phyloP scores from a whole-genome alignment of 1,140 invertebrate genomes.

The Hylyphantes graminicola region DNA sequence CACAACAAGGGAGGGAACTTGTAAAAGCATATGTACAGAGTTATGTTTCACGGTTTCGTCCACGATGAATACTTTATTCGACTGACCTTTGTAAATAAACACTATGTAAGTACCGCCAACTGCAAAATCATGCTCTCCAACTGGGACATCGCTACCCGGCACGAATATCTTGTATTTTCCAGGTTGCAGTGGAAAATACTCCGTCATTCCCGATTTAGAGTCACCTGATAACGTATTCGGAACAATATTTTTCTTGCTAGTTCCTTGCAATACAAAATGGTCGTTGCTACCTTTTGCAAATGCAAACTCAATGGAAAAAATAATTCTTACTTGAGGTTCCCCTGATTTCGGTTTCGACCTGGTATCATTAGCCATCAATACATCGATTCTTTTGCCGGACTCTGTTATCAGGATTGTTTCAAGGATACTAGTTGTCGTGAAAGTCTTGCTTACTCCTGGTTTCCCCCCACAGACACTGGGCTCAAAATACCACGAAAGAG shows the following conservation, averaged over 20 bases:
- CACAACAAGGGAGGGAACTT: conserved; percentile 78
- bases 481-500: no score
- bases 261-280: not conserved
- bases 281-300: not conserved
- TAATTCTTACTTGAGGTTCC: not conserved
- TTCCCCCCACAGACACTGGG: no score
- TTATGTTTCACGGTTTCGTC: not conserved
- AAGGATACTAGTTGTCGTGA: no score
- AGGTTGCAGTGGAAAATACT: not conserved
- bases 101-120: not conserved
- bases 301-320: conserved; percentile 4
- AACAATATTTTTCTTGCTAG: not conserved
- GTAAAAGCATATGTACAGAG: not conserved
- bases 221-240: not conserved
- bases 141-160: not conserved
- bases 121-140: not conserved
- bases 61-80: not conserved
- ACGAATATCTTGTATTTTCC: not conserved
- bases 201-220: not conserved
- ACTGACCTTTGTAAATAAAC: not conserved
- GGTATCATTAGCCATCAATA: not conserved
- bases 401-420: not conserved
- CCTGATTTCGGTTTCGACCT: not conserved
- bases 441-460: no score
- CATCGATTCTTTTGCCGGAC: not conserved